Evolutionary conservation across 2,888 invertebrate genomes (phyloP), one percentile per base, ranked within the genome.

Genomic region (Helleia helle): DNA sequence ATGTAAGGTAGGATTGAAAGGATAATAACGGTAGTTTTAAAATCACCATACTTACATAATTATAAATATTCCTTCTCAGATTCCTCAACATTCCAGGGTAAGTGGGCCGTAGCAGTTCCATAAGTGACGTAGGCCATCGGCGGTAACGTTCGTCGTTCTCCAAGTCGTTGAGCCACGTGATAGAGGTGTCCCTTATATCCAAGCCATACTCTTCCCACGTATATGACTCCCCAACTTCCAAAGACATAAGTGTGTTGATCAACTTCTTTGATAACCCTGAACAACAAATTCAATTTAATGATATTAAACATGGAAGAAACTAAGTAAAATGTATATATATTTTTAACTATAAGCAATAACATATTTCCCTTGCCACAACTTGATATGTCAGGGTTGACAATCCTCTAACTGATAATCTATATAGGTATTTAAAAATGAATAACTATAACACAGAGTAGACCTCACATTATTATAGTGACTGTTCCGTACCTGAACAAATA

Each of bases 1-100:
- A n/a, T n/a, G n/a, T n/a, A n/a, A n/a, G n/a, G n/a, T n/a, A n/a
- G n/a, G n/a, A n/a, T n/a, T n/a, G n/a, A n/a, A n/a, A n/a, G n/a
- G n/a, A n/a, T n/a, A n/a, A 17, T 24, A 6, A 18, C 2, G 40
- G 5, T 17, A 13, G 12, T 25, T 24, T 22, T 38, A 34, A 36
- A 0, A 6, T 17, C 13, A 37, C 9, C 6, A 24, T 8, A 71
- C 86, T 80, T 65, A 91, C 93, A 65, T 94, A 87, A 74, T 94
- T 94, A 56, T 93, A 94, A 14, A 97, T 87, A 75, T 96, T 96
- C 55, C 93, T 90, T 43, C 93, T 87, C 55, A 95, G 87, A 64
- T 94, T 94, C 49, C 99, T 86, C 46, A 99, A 81, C 97, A 99
- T 98, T 41, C 99, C 99, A 0, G 98, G 98, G 65, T 97, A 99